A percentile compares a stretch with the other conserved stretches of the same genome.
phyloP scores from a whole-genome alignment of 2,797 vertebrate species.

The Sylvia borin region DNA sequence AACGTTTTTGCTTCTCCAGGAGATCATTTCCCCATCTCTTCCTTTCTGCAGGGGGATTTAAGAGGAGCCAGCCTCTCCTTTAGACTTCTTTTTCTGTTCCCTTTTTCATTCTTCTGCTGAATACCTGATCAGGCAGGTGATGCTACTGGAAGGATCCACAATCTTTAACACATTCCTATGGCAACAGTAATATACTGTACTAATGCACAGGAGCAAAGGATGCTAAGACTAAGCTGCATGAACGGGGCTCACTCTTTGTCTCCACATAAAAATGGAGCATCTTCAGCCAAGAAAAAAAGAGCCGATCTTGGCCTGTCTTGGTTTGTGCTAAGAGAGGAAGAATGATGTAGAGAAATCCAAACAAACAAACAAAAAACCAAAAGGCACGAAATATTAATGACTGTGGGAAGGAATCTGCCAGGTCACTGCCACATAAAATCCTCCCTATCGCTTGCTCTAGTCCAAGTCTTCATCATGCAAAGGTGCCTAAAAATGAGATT shows the following conservation, averaged over 20 bases:
- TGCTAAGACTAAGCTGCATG: slow-evolving; percentile 76
- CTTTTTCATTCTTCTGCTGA: slow-evolving; percentile 80
- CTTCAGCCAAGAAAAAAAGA: slow-evolving; percentile 37
- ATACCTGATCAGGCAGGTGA: slow-evolving; percentile 79
- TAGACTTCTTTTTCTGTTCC: slow-evolving; percentile 52
- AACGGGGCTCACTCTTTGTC: slow-evolving; percentile 60
- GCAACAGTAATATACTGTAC: slow-evolving; percentile 99
- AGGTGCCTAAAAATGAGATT: slow-evolving; percentile 76
- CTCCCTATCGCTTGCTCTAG: slow-evolving; percentile 62
- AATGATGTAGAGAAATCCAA: slow-evolving; percentile 69
- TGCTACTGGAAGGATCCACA: slow-evolving; percentile 81
- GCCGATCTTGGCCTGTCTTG: neutral
- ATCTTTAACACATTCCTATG: slow-evolving; percentile 86
- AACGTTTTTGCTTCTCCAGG: slow-evolving; percentile 39
- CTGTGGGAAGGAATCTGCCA: slow-evolving; percentile 59
- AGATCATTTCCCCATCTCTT: slow-evolving; percentile 43
- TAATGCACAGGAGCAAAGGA: slow-evolving; percentile 87
- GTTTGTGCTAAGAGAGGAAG: slow-evolving; percentile 72
- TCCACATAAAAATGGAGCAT: slow-evolving; percentile 40
- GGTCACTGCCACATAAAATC: slow-evolving; percentile 48
- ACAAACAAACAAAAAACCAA: neutral
- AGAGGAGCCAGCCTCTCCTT: slow-evolving; percentile 90
- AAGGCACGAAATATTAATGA: slow-evolving; percentile 80
- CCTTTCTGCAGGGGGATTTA: slow-evolving; percentile 36
- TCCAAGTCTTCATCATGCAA: slow-evolving; percentile 79